Evolutionary conservation across 2,888 invertebrate species (phyloP).

Genomic region (Thymelicus acteon): DNA sequence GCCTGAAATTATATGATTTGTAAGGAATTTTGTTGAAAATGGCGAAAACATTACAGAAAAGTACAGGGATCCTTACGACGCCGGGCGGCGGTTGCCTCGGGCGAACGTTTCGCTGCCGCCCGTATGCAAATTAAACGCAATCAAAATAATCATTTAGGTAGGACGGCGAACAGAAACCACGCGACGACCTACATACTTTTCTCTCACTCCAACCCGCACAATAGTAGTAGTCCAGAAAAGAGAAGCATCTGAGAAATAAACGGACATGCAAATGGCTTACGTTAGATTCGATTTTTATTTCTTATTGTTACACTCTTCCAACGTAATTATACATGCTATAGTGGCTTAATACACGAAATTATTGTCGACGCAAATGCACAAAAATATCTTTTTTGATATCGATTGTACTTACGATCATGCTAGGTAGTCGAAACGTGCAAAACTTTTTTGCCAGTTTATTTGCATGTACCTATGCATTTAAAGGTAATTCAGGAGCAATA

Average conservation of each 20-base stretch:
- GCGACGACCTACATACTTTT: slow-evolving; percentile 45
- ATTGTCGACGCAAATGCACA: slow-evolving; percentile 64
- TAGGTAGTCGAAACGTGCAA: slow-evolving; percentile 52
- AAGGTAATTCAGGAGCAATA: slow-evolving; percentile 10
- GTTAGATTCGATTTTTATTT: slow-evolving; percentile 75
- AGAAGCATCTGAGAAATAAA: slow-evolving; percentile 61
- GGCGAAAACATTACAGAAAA: slow-evolving; percentile 85
- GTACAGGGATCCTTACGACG: slow-evolving; percentile 80
- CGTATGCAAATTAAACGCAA: slow-evolving; percentile 84
- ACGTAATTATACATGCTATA: slow-evolving; percentile 73
- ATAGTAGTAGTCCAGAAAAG: slow-evolving; percentile 54
- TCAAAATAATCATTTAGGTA: slow-evolving; percentile 83
- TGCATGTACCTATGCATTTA: slow-evolving; percentile 5
- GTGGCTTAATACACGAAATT: slow-evolving; percentile 74
- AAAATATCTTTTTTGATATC: slow-evolving; percentile 74
- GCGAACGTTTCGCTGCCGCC: slow-evolving; percentile 57
- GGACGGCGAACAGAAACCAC: slow-evolving; percentile 60
- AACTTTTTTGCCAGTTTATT: background rate
- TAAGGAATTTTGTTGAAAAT: slow-evolving; percentile 84
- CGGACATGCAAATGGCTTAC: slow-evolving; percentile 76
- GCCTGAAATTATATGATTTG: slow-evolving; percentile 83
- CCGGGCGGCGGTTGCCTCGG: slow-evolving; percentile 61
- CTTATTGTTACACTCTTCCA: slow-evolving; percentile 66
- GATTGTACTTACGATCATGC: slow-evolving; percentile 58
- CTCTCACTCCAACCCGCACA: slow-evolving; percentile 60